Evolutionary conservation across 2,113 vertebrate species (phyloP).

Genomic region (Dissostichus mawsoni): DNA sequence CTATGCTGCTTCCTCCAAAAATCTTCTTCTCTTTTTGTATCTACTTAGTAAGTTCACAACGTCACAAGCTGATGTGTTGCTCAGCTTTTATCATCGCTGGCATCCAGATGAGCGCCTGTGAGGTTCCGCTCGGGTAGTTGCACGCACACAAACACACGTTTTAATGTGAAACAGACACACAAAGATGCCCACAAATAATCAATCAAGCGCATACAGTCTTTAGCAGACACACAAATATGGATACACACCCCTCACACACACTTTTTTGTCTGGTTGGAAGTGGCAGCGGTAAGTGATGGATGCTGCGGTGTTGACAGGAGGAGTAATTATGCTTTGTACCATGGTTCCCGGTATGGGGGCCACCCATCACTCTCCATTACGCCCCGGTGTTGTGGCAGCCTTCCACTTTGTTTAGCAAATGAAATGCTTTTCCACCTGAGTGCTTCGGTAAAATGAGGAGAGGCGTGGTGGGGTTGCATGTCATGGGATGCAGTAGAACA

Average conservation of each 20-base stretch:
- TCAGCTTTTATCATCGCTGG: constrained; percentile 3
- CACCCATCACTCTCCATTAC: constrained; percentile 85
- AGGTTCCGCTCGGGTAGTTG: constrained; percentile 13
- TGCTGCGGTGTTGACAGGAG: constrained; percentile 73
- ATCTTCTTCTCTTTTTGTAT: not conserved
- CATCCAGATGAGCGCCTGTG: constrained; percentile 16
- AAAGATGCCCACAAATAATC: constrained; percentile 23
- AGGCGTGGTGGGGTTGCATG: constrained; percentile 39
- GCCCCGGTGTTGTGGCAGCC: constrained; percentile 75
- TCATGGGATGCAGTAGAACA: constrained; percentile 22
- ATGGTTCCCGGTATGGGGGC: constrained; percentile 71
- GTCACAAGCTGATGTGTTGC: constrained; percentile 12
- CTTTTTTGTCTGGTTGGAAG: constrained; percentile 33
- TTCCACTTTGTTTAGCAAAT: constrained; percentile 85
- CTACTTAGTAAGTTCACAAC: constrained; percentile 27
- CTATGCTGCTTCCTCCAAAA: not conserved
- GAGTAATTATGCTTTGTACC: constrained; percentile 84
- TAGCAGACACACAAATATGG: constrained; percentile 15
- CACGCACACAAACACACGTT: constrained; percentile 18
- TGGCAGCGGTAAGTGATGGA: constrained; percentile 72
- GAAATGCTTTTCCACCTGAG: constrained; percentile 82
- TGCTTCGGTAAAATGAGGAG: constrained; percentile 60
- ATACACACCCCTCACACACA: not conserved
- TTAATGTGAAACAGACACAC: constrained; percentile 9
- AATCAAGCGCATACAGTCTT: constrained; percentile 11